Conservation (phyloP, 1,140 invertebrate species). For the Rhizoglyphus robini region DNA sequence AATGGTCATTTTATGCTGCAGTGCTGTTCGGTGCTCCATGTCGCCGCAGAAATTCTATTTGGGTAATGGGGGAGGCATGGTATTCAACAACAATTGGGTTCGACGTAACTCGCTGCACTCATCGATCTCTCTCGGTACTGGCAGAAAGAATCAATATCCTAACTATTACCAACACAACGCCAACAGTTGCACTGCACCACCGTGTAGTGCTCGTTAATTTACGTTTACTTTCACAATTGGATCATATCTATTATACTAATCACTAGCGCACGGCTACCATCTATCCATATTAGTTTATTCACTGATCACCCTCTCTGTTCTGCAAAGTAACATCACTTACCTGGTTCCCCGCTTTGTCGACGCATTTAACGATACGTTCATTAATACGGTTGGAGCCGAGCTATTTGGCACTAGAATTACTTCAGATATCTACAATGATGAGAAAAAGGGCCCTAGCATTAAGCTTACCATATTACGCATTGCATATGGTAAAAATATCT, state of each 20-base stretch:
- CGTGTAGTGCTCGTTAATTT: background rate
- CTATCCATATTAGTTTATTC: too few relatives aligned
- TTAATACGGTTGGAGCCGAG: conserved; percentile 51
- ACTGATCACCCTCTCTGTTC: too few relatives aligned
- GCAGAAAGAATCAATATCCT: background rate
- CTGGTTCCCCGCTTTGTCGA: conserved; percentile 43
- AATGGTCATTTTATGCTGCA: conserved; percentile 84
- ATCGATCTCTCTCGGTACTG: conserved; percentile 5
- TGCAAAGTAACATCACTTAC: conserved; percentile 28
- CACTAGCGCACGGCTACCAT: background rate
- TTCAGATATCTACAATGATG: conserved; percentile 39
- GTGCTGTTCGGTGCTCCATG: conserved; percentile 63
- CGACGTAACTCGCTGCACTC: background rate
- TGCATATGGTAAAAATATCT: too few relatives aligned
- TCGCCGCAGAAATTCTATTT: conserved; percentile 42
- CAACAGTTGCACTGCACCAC: background rate
- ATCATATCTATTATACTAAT: background rate
- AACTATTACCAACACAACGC: background rate
- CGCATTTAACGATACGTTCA: conserved; percentile 59
- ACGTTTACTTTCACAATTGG: too few relatives aligned
- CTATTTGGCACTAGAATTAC: conserved; percentile 41
- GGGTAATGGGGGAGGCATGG: conserved; percentile 23
- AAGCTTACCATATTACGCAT: too few relatives aligned
- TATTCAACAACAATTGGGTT: conserved; percentile 7
- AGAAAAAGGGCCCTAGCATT: too few relatives aligned